A percentile compares a stretch with the other conserved stretches of the same genome.
Evolutionary conservation across 2,888 invertebrate genomes (phyloP).

Genomic region (Troides aeacus): DNA sequence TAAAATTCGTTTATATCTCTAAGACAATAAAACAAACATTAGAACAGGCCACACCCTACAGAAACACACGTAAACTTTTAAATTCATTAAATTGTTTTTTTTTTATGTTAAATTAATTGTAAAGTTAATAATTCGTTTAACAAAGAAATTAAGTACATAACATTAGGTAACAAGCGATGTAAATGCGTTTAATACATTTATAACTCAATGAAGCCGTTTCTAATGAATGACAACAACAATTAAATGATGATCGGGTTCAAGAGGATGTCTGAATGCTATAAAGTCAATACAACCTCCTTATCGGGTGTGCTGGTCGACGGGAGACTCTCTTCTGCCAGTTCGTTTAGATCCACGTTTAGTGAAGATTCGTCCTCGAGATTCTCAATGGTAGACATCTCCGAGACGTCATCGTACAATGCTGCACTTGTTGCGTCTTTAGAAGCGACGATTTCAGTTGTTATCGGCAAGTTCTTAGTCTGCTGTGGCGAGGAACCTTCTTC

Average conservation of each 20-base stretch:
- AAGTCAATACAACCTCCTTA: conserved; percentile 27
- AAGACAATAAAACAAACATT: too few species aligned
- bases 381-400: background rate
- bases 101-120: background rate
- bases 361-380: background rate
- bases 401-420: conserved; percentile 10
- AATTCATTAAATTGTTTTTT: background rate
- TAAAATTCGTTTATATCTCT: too few species aligned
- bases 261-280: conserved; percentile 13
- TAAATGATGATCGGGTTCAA: background rate
- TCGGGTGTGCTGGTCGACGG: conserved; percentile 16
- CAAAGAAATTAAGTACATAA: conserved; percentile 19
- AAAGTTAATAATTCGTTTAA: conserved; percentile 6
- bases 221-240: background rate
- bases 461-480: background rate
- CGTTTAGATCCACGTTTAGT: background rate
- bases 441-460: background rate
- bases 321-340: conserved; percentile 9
- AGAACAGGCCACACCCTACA: background rate
- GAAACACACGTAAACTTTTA: background rate
- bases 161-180: conserved; percentile 10
- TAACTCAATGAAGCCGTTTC: background rate
- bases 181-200: conserved; percentile 11
- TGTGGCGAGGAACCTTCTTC: background rate
- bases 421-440: conserved; percentile 1